These are phyloP conservation scores for Platysteira castanea DNA, from an alignment of 2,113 vertebrate species.

Conservation along the genomic window DNA sequence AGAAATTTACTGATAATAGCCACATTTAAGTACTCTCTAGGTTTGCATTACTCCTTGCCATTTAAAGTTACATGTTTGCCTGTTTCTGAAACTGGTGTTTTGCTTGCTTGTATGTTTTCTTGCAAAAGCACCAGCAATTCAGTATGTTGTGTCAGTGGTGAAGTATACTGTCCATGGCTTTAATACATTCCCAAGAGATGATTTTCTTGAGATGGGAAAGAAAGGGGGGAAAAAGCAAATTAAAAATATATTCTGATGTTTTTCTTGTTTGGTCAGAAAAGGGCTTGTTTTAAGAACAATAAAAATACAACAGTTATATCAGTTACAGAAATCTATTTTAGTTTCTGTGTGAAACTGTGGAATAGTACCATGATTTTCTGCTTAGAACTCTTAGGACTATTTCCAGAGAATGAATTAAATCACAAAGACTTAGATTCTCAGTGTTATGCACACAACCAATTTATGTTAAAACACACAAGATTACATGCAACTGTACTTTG, in stretches of 20 bases:
- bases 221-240: not conserved
- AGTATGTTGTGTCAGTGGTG: not conserved
- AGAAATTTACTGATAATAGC: not conserved
- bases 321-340: not conserved
- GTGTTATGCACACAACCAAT: not conserved
- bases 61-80: not conserved
- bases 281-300: not conserved
- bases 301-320: not conserved
- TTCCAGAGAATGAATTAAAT: not conserved
- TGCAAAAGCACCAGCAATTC: not conserved
- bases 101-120: not conserved
- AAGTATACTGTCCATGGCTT: not conserved
- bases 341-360: not conserved
- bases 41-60: not conserved
- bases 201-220: not conserved
- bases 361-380: not conserved
- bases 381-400: not conserved
- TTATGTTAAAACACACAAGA: not conserved
- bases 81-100: not conserved
- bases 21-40: not conserved
- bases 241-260: not conserved
- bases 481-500: not conserved
- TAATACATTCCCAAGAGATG: not conserved
- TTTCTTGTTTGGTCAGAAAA: not conserved
- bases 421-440: not conserved